Percentiles rank a stretch among this genome's conserved stretches.
phyloP scores from a whole-genome alignment of 2,888 invertebrate species.

The Stenchaetothrips biformis region DNA sequence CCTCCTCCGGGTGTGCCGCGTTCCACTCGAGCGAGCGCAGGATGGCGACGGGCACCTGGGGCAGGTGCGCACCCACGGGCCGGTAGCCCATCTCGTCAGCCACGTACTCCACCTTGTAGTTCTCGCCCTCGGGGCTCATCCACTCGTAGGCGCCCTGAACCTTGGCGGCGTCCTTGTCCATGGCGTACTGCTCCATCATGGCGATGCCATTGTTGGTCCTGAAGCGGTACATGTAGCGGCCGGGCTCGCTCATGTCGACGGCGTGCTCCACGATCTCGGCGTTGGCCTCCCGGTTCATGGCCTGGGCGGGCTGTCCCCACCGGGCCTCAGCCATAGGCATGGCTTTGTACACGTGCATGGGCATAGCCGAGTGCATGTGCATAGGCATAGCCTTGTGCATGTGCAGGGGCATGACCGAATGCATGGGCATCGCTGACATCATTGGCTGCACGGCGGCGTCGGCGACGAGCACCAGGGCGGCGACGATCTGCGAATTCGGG shows the following conservation, averaged over 20 bases:
- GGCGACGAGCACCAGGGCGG: too few relatives aligned
- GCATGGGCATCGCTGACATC: too few relatives aligned
- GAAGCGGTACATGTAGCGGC: neutral
- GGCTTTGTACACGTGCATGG: too few relatives aligned
- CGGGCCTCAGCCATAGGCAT: too few relatives aligned
- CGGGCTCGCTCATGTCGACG: slow-evolving; percentile 9
- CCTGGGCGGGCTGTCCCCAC: too few relatives aligned
- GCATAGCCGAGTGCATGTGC: too few relatives aligned
- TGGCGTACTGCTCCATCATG: neutral
- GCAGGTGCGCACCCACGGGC: neutral
- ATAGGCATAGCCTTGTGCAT: too few relatives aligned
- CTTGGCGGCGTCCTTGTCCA: slow-evolving; percentile 10
- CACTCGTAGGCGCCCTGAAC: slow-evolving; percentile 7
- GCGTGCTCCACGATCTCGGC: slow-evolving; percentile 1
- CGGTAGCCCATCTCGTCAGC: slow-evolving; percentile 1
- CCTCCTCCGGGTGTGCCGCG: slow-evolving; percentile 14
- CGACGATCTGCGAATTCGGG: too few relatives aligned
- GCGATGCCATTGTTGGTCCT: slow-evolving; percentile 15
- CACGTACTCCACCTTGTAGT: slow-evolving; percentile 15
- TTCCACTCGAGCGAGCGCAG: neutral
- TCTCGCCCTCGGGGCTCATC: neutral
- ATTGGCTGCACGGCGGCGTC: too few relatives aligned
- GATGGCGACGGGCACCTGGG: slow-evolving; percentile 6
- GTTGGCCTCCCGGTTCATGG: neutral
- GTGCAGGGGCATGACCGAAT: too few relatives aligned